Evolutionary conservation across 2,888 invertebrate species (phyloP), one percentile per base, ranked within the genome.

Genomic region (Diabrotica balteata): DNA sequence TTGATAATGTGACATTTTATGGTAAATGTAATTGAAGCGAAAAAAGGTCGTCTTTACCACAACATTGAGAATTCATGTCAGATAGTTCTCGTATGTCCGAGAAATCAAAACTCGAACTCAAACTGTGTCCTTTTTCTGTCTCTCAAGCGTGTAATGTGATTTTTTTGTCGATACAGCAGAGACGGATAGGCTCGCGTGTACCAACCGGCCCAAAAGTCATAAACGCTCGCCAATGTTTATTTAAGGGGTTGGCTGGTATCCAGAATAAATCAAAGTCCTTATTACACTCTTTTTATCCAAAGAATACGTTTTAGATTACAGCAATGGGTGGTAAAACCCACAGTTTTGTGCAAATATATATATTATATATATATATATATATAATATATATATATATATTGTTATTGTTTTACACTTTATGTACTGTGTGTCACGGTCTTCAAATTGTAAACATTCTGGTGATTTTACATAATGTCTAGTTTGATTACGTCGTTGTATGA

Each of bases 151-250:
- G 64, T 64, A 52, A 64, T 52, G 58, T 45, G 64, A 58, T 51
- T 64, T 58, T 63, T 64, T 64, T 51, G 64, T 59, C 58, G 64
- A 64, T 59, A 64, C 58, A 58, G 52, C 64, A 58, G 46, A 52
- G 63, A 63, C 63, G 51, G 58, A 57, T 57, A 45, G 50, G 50
- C 51, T 49, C 51, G 49, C 44, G 55, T 55, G 49, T 52, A 52
- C 52, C 22, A 22, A 52, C 43, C 43, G 32, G 7, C n/a, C 42
- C 4, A 5, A 53, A 32, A 9, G 10, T n/a, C 42, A 17, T 54
- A 7, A 22, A 7, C 52, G 52, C 32, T 7, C 52, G 32, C 6
- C 6, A 22, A 10, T 10, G 49, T 49, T 11, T 11, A 7, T 49
- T 7, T 49, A 49, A 49, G 11, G 11, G 49, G 49, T 10, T 32